Base-by-base conservation (phyloP, 2,888 invertebrate genomes). In the Laspeyria flexula region DNA sequence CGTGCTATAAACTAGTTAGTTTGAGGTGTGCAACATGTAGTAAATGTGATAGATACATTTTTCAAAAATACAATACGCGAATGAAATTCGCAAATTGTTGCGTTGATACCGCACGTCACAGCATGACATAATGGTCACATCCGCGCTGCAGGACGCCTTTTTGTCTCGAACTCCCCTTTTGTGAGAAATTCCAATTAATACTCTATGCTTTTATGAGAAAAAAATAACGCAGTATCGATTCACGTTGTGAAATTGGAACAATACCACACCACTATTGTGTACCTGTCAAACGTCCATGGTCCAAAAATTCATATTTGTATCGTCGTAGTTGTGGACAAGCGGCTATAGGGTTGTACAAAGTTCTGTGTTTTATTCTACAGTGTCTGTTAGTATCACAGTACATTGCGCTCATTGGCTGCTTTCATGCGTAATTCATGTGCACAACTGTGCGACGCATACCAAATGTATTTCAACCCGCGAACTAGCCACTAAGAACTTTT, bases 381-480 rank as follows among this genome's bases (percentile, higher is more conserved):
- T 67, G 71, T 75, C 65, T 70, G 76, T 76, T 69, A 69, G 58
- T 57, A 65, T 77, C 72, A 76, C 82, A 77, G 79, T 80, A 83
- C 81, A 86, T 85, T 83, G 78, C 78, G 73, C 80, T 79, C 83
- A 81, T 83, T 81, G 82, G 64, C 71, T 64, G 67, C 65, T 81
- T 80, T 83, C 86, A 90, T 90, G 86, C 68, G 83, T 89, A 88
- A 88, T 90, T 86, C 88, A 90, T 90, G 77, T 90, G 76, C 65
- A 65, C 73, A 39, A 59, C 68, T 72, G 64, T 68, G 71, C 82
- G 80, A 81, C 85, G 88, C 86, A 88, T 88, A 85, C 69, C 77
- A 83, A 90, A 90, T 90, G 87, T 88, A 89, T 90, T 90, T 81
- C 76, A 75, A 72, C 79, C 73, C 74, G 67, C 69, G 71, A 71